These are phyloP conservation scores for Nothobranchius furzeri DNA, from an alignment of 2,113 vertebrate genomes.

Conservation along the genomic window DNA sequence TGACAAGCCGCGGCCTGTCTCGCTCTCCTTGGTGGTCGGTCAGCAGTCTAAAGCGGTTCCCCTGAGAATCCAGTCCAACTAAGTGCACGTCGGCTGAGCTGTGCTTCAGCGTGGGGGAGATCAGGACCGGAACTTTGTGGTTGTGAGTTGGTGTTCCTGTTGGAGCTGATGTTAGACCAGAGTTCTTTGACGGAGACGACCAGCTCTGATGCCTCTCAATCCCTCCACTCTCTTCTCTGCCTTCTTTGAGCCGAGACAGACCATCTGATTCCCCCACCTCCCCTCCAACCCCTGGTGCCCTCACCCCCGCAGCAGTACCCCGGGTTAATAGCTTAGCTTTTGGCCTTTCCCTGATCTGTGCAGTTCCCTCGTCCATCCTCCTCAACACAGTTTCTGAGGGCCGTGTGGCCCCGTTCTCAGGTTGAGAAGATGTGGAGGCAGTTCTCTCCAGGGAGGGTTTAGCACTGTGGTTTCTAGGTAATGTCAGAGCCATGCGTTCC, in stretches of 20 bases:
- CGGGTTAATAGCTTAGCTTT: conserved; percentile 94
- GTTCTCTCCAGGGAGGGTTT: conserved; percentile 94
- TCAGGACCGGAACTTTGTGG: conserved; percentile 98
- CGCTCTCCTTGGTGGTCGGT: conserved; percentile 92
- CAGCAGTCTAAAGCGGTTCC: conserved; percentile 97
- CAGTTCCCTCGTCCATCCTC: conserved; percentile 88
- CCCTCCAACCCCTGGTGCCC: conserved; percentile 74
- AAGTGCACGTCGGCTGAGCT: conserved; percentile 91
- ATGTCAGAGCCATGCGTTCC: conserved; percentile 96
- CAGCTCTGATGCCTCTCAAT: conserved; percentile 84
- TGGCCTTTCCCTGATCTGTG: conserved; percentile 90
- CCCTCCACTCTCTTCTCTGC: conserved; percentile 76
- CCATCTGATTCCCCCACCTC: conserved; percentile 69
- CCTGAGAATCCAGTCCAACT: conserved; percentile 97
- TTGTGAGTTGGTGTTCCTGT: conserved; percentile 83
- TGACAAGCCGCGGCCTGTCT: conserved; percentile 92
- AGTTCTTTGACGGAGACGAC: conserved; percentile 88
- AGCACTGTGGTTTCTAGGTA: conserved; percentile 93
- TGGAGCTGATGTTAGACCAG: conserved; percentile 74
- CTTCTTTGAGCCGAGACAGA: conserved; percentile 75
- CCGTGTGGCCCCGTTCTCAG: conserved; percentile 85
- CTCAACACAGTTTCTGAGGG: conserved; percentile 80
- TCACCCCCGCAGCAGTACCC: conserved; percentile 72
- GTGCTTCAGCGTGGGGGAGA: conserved; percentile 95
- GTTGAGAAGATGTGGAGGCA: conserved; percentile 90